Evolutionary conservation across 2,797 vertebrate genomes (phyloP), one percentile per base, ranked within the genome.

Genomic region (Myotis myotis): DNA sequence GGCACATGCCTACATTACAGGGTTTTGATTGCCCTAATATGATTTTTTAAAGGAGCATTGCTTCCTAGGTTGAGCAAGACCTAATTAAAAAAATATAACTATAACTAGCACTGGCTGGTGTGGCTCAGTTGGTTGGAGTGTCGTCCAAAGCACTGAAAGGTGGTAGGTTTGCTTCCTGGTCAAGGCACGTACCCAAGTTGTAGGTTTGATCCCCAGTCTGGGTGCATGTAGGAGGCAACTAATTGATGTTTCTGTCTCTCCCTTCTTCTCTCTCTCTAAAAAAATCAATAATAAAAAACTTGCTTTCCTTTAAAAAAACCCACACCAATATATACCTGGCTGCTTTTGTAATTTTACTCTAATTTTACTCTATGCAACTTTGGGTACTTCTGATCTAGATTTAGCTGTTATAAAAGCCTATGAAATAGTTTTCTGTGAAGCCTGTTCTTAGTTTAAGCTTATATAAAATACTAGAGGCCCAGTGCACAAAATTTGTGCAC

Each of bases 31-130:
- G 74, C 4, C 22, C 19, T 82, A 0, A 19, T 74, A 51, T 1
- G 6, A 44, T 33, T 60, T 11, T 89, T 95, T 84, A 71, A 95
- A 95, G 64, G 85, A 72, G 78, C 79, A 41, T 49, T 91, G 38
- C 76, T 78, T 88, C 44, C 22, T 90, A 72, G 17, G 7, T 86
- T 96, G 79, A 78, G 9, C 41, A 79, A 81, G 33, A 66, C 38
- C 33, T 81, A 66, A 71, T 41, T 72, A 17, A 74, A 89, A 86
- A 47, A 51, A 41, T 71, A 36, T 20, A 83, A n/a, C 30, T 64
- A n/a, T 20, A 83, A n/a, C 62, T 64, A n/a, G 30, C 62, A 8
- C 30, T 64, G 62, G 11, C 62, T n/a, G 62, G 15, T 30, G 15
- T n/a, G 30, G 30, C 62, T 64, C 15, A 64, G 28, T 64, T 64